These are phyloP conservation scores for Brachyopa scutellaris DNA, from an alignment of 2,888 invertebrate genomes.

Conservation along the genomic window DNA sequence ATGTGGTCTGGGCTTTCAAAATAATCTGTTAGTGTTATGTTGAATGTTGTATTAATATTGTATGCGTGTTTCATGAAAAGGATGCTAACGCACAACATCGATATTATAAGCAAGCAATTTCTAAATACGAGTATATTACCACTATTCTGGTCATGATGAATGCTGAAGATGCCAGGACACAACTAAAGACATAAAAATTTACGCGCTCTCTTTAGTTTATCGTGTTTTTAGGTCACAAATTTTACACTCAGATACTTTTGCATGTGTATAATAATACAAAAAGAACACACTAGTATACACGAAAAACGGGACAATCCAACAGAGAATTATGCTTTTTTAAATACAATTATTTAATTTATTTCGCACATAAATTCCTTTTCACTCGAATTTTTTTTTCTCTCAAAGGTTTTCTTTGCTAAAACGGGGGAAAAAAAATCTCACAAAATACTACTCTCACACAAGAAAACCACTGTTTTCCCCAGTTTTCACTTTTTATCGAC, in stretches of 20 bases:
- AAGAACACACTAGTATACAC: neutral
- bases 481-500: conserved; percentile 76
- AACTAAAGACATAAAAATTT: conserved; percentile 34
- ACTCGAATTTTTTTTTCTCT: neutral
- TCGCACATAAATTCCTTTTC: neutral
- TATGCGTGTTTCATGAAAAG: neutral
- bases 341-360: neutral
- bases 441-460: neutral
- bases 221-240: conserved; percentile 68
- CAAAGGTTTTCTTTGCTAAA: neutral
- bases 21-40: conserved; percentile 17
- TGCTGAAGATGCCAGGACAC: conserved; percentile 31
- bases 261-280: conserved; percentile 50
- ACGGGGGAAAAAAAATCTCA: neutral
- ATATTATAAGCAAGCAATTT: too few relatives aligned
- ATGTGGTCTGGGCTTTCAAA: neutral
- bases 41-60: neutral
- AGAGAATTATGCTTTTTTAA: neutral
- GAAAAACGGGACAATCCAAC: conserved; percentile 7
- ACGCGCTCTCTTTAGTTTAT: conserved; percentile 59
- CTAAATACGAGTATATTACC: conserved; percentile 52
- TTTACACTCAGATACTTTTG: conserved; percentile 43
- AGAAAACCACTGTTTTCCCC: conserved; percentile 37
- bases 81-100: conserved; percentile 47
- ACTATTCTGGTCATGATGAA: conserved; percentile 63